phyloP scores from a whole-genome alignment of 2,113 vertebrate species.

The Tonatia bakeri region DNA sequence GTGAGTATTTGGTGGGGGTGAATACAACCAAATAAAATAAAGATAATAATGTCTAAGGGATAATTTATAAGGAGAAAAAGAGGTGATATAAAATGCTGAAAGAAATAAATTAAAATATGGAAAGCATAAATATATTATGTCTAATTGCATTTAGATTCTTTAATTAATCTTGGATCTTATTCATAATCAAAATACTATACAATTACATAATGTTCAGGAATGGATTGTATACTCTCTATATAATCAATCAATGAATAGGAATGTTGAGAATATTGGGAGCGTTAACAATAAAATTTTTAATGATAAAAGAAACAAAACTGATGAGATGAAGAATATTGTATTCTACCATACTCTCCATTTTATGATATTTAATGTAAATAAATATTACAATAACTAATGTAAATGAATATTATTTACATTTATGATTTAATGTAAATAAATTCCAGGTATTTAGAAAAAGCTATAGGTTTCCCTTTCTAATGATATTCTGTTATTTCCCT shows the following conservation, averaged over 20 bases:
- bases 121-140: not conserved
- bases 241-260: not conserved
- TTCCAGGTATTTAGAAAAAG: not conserved
- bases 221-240: not conserved
- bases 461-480: not conserved
- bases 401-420: no score
- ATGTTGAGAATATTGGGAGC: not conserved
- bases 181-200: not conserved
- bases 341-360: not conserved
- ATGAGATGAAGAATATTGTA: not conserved
- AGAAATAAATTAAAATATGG: not conserved
- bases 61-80: slow-evolving; percentile 20
- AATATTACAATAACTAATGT: not conserved
- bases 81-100: not conserved
- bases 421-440: not conserved
- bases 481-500: not conserved
- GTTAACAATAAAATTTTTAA: not conserved
- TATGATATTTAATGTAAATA: not conserved
- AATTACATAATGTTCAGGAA: not conserved
- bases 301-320: not conserved
- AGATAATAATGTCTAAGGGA: not conserved
- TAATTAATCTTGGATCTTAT: not conserved
- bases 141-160: slow-evolving; percentile 5
- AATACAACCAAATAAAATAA: not conserved
- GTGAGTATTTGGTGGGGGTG: not conserved